These are phyloP conservation scores for Aplysia californica DNA, from an alignment of 1,140 invertebrate species.

Conservation along the genomic window DNA sequence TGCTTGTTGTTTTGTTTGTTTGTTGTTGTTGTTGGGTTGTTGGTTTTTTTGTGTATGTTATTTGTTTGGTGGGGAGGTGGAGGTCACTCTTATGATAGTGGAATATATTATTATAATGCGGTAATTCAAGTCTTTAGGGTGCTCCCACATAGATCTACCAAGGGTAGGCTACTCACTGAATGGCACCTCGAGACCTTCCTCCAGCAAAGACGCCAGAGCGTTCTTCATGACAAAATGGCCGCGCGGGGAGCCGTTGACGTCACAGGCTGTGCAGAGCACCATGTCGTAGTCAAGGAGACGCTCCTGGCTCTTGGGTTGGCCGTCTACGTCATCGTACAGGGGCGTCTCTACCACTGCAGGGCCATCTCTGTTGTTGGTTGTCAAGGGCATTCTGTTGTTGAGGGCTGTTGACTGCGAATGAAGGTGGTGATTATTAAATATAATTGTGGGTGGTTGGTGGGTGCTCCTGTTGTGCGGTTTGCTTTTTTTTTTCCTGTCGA, in stretches of 20 bases:
- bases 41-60: no score
- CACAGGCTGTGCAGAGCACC: constrained; percentile 6
- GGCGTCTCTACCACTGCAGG: neutral
- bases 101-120: neutral
- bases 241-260: neutral
- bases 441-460: no score
- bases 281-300: constrained; percentile 1
- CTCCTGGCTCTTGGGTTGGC: constrained; percentile 42
- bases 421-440: no score
- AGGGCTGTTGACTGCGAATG: no score
- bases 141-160: neutral
- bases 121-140: neutral
- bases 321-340: neutral
- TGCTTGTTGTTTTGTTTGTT: no score
- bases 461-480: no score
- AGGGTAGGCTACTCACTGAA: neutral
- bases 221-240: neutral
- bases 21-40: no score
- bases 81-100: neutral
- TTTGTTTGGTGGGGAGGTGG: neutral
- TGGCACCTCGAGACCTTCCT: neutral
- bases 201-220: neutral
- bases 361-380: no score
- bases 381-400: no score
- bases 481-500: no score